Evolutionary conservation across 2,797 vertebrate species (phyloP), one percentile per base, ranked within the genome.

Genomic region (Mus caroli): DNA sequence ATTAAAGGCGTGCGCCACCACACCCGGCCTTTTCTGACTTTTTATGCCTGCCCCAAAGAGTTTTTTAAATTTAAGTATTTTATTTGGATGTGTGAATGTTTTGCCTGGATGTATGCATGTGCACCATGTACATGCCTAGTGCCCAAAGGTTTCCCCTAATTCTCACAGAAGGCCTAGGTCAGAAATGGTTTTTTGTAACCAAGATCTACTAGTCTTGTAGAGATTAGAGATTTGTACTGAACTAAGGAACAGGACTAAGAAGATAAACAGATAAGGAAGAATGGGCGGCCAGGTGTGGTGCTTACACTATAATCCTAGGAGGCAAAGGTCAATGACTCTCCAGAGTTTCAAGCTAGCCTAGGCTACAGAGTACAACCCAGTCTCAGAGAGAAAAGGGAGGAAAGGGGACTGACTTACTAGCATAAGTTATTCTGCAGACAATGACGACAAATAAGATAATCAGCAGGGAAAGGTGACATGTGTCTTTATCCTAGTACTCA

Each of bases 221-320:
- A 37, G 11, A 58, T 62, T n/a, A 34, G 40, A 87, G 71, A 54
- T 40, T 83, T 46, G 26, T 69, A 34, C 6, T 95, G 31, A 50
- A 92, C 76, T 87, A 80, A 56, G 54, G 40, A 84, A 64, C 9
- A 64, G 20, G 34, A 88, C 80, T 91, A 84, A 50, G 58, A 89
- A 12, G 52, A 93, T 46, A 58, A 62, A 80, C 43, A 90, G 79
- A 77, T 17, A 90, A 37, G 26, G 52, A 82, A 40, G 67, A 85
- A 76, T 11, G 17, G 37, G 20, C 79, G 22, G 46, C 46, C 64
- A 71, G 34, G 50, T 37, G 50, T 71, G 34, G 13, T 28, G 34
- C 9, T 54, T 14, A 73, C n/a, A 73, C 34, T 73, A 37, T 20
- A 73, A 40, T 19, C 24, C 67, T 71, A 73, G 13, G 24, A 52